Percentiles rank a stretch among this genome's conserved stretches.
These are phyloP conservation scores for Talpa occidentalis DNA, from an alignment of 2,113 vertebrate genomes.

Conservation along the genomic window DNA sequence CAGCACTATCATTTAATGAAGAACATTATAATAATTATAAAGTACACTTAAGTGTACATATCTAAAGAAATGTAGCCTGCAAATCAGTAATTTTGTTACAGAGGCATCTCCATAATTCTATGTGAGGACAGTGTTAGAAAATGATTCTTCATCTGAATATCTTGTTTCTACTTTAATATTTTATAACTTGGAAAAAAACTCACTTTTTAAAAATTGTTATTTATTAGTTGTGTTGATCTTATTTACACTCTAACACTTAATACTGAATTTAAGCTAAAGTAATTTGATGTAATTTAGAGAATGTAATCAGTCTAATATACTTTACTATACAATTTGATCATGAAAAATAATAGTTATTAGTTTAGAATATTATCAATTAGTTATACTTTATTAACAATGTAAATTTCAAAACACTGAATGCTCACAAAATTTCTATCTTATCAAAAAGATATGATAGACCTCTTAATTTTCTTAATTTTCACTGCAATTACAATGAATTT, in stretches of 20 bases:
- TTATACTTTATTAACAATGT: conserved; percentile 19
- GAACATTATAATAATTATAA: conserved; percentile 49
- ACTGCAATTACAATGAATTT: conserved; percentile 44
- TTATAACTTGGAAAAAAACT: conserved; percentile 53
- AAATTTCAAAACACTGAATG: conserved; percentile 59
- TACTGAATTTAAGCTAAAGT: conserved; percentile 40
- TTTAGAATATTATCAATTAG: conserved; percentile 54
- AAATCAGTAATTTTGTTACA: background rate
- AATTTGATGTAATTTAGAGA: conserved; percentile 26
- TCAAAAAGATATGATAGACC: background rate
- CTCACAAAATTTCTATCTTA: conserved; percentile 66
- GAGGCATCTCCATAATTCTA: background rate
- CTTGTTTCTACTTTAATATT: conserved; percentile 49
- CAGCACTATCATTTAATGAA: conserved; percentile 9
- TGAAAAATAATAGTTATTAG: conserved; percentile 63
- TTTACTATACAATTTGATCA: conserved; percentile 51
- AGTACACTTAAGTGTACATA: conserved; percentile 1
- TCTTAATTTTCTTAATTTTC: conserved; percentile 17
- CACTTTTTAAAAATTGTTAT: conserved; percentile 54
- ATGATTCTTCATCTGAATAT: conserved; percentile 22
- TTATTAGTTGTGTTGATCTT: conserved; percentile 60
- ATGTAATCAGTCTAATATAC: conserved; percentile 58
- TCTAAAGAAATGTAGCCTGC: background rate
- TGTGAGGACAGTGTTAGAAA: conserved; percentile 33
- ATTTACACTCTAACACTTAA: conserved; percentile 52